phyloP scores from a whole-genome alignment of 37 sponge, comb jelly and placozoan genomes.

The Beroe forskalii region DNA sequence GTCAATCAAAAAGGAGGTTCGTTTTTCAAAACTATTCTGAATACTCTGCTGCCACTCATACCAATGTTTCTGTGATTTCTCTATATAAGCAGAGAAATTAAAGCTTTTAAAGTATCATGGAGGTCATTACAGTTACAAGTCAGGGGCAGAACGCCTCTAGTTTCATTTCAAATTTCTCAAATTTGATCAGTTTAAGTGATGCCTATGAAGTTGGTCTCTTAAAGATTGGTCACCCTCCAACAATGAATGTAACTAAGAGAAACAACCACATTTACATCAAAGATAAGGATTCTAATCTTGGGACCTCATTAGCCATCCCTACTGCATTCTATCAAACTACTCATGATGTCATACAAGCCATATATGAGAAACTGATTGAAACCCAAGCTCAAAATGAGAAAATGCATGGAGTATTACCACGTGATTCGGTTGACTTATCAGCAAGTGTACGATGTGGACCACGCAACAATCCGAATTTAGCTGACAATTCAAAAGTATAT shows the following conservation, averaged over 20 bases:
- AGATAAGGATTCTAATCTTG: neutral
- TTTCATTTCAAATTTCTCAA: slow-evolving; percentile 23
- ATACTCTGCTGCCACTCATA: slow-evolving; percentile 17
- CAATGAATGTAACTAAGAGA: neutral
- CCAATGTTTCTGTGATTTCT: neutral
- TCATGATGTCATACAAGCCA: slow-evolving; percentile 23
- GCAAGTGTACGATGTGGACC: neutral
- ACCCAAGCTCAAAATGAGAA: neutral
- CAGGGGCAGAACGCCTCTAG: neutral
- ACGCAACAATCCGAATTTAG: neutral
- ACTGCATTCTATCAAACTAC: neutral
- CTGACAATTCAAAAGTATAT: neutral
- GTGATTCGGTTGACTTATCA: neutral
- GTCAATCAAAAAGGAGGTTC: slow-evolving; percentile 57
- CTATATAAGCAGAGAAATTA: neutral
- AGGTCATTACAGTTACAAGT: slow-evolving; percentile 15
- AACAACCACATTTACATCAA: neutral
- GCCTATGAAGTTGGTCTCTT: slow-evolving; percentile 5
- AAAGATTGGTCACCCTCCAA: slow-evolving; percentile 1
- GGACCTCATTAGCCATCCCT: neutral
- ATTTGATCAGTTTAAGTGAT: neutral
- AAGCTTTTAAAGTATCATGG: neutral
- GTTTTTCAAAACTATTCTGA: slow-evolving; percentile 12
- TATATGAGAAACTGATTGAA: neutral
- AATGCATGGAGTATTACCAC: neutral